phyloP scores from a whole-genome alignment of 2,888 invertebrate species.

The Tholera decimalis region DNA sequence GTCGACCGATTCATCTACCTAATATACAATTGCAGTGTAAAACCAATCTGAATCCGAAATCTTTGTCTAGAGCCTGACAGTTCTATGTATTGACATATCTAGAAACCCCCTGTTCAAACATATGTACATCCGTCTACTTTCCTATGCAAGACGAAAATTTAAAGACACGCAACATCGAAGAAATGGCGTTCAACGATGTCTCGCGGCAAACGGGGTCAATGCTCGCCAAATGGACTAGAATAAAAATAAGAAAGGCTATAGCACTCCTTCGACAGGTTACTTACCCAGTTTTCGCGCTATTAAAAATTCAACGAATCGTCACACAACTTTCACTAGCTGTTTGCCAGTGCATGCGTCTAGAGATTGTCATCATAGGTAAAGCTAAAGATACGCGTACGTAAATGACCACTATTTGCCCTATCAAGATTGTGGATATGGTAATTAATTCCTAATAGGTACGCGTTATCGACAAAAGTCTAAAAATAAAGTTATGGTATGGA shows the following conservation, averaged over 20 bases:
- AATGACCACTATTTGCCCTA: slow-evolving; percentile 34
- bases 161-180: slow-evolving; percentile 64
- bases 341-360: slow-evolving; percentile 72
- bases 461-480: slow-evolving; percentile 21
- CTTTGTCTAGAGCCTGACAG: slow-evolving; percentile 4
- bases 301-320: slow-evolving; percentile 89
- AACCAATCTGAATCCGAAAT: slow-evolving; percentile 48
- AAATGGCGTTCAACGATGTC: slow-evolving; percentile 64
- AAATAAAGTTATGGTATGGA: slow-evolving; percentile 53
- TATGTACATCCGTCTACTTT: slow-evolving; percentile 42
- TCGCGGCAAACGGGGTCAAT: slow-evolving; percentile 79
- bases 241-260: slow-evolving; percentile 87
- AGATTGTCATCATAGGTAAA: slow-evolving; percentile 68
- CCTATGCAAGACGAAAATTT: slow-evolving; percentile 42
- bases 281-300: slow-evolving; percentile 88
- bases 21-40: slow-evolving; percentile 66
- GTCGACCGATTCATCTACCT: slow-evolving; percentile 72
- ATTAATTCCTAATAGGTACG: slow-evolving; percentile 15
- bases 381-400: slow-evolving; percentile 48
- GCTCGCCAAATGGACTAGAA: slow-evolving; percentile 84
- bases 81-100: slow-evolving; percentile 6
- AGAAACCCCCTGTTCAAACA: slow-evolving; percentile 6
- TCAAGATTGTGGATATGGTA: slow-evolving; percentile 30
- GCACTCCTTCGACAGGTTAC: slow-evolving; percentile 84
- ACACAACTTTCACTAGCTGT: slow-evolving; percentile 88